A percentile compares a stretch with the other conserved stretches of the same genome.
phyloP scores from a whole-genome alignment of 2,113 vertebrate species.

The Anolis sagrei region DNA sequence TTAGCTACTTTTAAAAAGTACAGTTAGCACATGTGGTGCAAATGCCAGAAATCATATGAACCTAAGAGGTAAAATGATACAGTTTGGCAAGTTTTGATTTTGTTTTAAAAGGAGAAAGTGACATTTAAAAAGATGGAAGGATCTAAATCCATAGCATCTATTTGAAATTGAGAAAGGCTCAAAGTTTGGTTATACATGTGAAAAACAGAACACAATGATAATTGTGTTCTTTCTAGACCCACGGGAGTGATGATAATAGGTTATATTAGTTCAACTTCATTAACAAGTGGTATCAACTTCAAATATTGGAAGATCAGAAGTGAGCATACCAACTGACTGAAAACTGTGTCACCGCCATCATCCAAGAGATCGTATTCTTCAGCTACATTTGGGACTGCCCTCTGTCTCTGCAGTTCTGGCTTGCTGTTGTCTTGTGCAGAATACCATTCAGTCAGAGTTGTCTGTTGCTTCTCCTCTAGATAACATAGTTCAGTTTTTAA shows the following conservation, averaged over 20 bases:
- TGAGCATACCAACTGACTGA: constrained; percentile 81
- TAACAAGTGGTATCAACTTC: neutral
- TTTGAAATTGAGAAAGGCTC: neutral
- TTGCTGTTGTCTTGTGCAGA: constrained; percentile 72
- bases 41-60: neutral
- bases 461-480: constrained; percentile 87
- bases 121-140: neutral
- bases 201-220: neutral
- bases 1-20: too few species aligned
- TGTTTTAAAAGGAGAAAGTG: neutral
- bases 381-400: constrained; percentile 57
- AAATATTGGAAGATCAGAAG: neutral
- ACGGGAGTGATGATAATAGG: too few species aligned
- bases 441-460: constrained; percentile 86
- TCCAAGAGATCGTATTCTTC: constrained; percentile 77
- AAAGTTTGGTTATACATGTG: neutral
- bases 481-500: constrained; percentile 28
- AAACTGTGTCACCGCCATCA: constrained; percentile 73
- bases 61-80: neutral
- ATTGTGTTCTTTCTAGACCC: neutral
- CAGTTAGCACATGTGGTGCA: neutral
- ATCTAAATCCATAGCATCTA: neutral
- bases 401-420: constrained; percentile 70
- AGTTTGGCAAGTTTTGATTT: neutral
- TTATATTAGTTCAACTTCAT: neutral